Evolutionary conservation across 2,113 vertebrate species (phyloP), one percentile per base, ranked within the genome.

Genomic region (Drymodes brunneopygia): DNA sequence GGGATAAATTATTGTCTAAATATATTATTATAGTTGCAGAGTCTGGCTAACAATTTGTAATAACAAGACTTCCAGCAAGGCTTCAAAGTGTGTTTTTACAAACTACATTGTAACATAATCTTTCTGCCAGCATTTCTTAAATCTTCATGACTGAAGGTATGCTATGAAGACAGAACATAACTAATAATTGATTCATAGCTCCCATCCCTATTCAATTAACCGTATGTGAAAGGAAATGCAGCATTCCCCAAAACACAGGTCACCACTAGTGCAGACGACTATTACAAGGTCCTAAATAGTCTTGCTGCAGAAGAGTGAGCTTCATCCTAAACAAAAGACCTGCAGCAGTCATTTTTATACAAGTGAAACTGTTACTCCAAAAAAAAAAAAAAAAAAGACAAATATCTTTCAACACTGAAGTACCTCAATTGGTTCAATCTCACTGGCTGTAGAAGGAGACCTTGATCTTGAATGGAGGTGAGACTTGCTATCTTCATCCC

Each of bases 371-470:
- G 29, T 57, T 87, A 91, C 27, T 88, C 44, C 44, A 20, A 6
- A 36, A 27, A 18, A 57, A n/a, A 8, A 35, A 31, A 10, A 18
- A 10, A 45, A 64, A 38, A 44, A 2, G 2, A 33, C 27, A 54
- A 38, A 20, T 23, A 66, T 40, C 47, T 51, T 23, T 92, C 61
- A 92, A 65, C 13, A 35, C 33, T 50, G 23, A 81, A 93, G 97
- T 97, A 99, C 99, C 99, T 99, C 99, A 13, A 98, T 98, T 19
- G 99, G 98, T 96, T 99, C 99, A 97, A 99, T 97, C 91, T 99
- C 99, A 81, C 99, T 99, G 87, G 98, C 98, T 90, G 98, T 98
- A 95, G 99, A 99, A 62, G 99, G 99, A 42, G 99, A 99, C 62
- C 98, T 98, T 13, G 99, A 99, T 88, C 98, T 98, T 67, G 98